Conservation (phyloP, 2,888 invertebrate genomes). For the Acheta domesticus region DNA sequence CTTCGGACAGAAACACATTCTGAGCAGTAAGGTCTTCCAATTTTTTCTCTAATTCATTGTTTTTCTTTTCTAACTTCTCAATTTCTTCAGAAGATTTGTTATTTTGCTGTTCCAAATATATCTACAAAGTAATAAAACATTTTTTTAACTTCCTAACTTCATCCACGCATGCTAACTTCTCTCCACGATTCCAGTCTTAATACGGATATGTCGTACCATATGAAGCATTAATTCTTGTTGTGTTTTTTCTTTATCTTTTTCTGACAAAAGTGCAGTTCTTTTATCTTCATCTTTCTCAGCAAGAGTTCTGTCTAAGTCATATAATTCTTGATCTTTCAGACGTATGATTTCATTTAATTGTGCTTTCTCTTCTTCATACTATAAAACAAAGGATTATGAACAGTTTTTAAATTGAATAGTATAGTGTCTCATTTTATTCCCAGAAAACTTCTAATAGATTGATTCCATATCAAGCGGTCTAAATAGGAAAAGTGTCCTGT, state of each 20-base stretch:
- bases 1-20: conserved; percentile 38
- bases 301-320: conserved; percentile 31
- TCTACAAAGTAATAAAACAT: conserved; percentile 33
- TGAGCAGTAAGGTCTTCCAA: conserved; percentile 38
- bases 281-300: conserved; percentile 31
- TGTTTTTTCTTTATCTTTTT: conserved; percentile 29
- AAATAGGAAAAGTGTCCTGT: too few relatives aligned
- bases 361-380: conserved; percentile 38
- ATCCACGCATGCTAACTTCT: too few relatives aligned
- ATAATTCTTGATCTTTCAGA: conserved; percentile 34
- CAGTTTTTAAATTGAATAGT: too few relatives aligned
- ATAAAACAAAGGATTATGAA: neutral
- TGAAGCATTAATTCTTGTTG: conserved; percentile 33
- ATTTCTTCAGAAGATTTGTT: conserved; percentile 37
- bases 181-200: neutral
- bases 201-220: conserved; percentile 29
- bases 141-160: too few relatives aligned
- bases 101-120: conserved; percentile 38
- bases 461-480: too few relatives aligned
- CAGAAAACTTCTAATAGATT: too few relatives aligned
- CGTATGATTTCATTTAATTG: conserved; percentile 35
- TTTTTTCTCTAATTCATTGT: conserved; percentile 37
- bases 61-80: conserved; percentile 34
- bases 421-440: too few relatives aligned
- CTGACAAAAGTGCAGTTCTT: conserved; percentile 20